Evolutionary conservation across 2,888 invertebrate species (phyloP), one percentile per base, ranked within the genome.

Genomic region (Mayetiola destructor): DNA sequence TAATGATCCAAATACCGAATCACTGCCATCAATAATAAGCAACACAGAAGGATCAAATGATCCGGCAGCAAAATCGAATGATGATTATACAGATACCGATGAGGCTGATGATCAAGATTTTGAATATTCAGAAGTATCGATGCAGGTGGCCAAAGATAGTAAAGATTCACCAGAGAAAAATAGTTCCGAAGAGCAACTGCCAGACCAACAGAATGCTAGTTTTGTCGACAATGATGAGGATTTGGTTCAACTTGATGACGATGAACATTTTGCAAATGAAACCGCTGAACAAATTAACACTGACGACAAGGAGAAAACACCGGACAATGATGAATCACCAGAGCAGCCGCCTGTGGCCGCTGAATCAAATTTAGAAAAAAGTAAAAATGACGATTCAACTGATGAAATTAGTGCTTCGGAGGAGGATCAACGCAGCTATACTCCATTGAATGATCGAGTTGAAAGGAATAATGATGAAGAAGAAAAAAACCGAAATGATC

Each of bases 51-150:
- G n/a, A n/a, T n/a, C n/a, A n/a, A n/a, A n/a, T n/a, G n/a, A n/a
- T n/a, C n/a, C n/a, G n/a, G n/a, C n/a, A n/a, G n/a, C n/a, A n/a
- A n/a, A n/a, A n/a, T n/a, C n/a, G n/a, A n/a, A n/a, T n/a, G n/a
- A n/a, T n/a, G 35, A 52, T 14, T 76, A 72, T 72, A 76, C 66
- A 58, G 73, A 59, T 30, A 58, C 75, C 27, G 75, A 76, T n/a
- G 77, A 77, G 18, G 80, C 80, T 57, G 83, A 84, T 1, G 85
- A 84, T 63, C 89, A 89, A 4, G 89, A 89, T 69, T 88, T 88
- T 69, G 85, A 85, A 12, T 89, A 89, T 71, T 89, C 89, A 0
- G 82, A 84, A 9, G 81, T 85, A 64, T 87, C 87, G 59, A 83
- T 87, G 66, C 83, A 84, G 61, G 69, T 72, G 57, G 73, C 72